phyloP scores from a whole-genome alignment of 2,797 vertebrate species.

The Takifugu rubripes region DNA sequence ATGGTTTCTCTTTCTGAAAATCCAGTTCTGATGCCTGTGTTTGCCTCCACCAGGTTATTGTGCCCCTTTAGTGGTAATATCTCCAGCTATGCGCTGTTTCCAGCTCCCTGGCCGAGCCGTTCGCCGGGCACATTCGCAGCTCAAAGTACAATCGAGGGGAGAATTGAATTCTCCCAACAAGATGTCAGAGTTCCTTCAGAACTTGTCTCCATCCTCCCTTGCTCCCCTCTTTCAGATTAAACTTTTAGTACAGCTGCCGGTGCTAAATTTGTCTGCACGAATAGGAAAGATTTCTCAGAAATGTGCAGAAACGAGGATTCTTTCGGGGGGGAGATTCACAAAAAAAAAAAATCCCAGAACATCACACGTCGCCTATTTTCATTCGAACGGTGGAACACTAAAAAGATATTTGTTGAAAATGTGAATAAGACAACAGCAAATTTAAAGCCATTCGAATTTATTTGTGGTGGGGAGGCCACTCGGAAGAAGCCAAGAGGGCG shows the following conservation, averaged over 20 bases:
- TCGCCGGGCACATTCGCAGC: conserved; percentile 8
- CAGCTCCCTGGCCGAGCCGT: background rate
- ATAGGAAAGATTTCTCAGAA: conserved; percentile 54
- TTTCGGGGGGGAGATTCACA: conserved; percentile 25
- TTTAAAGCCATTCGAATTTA: no score
- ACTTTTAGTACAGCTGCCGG: conserved; percentile 41
- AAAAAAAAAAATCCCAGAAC: conserved; percentile 24
- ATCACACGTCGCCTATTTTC: no score
- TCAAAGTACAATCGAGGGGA: background rate
- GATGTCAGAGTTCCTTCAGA: conserved; percentile 28
- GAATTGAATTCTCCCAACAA: conserved; percentile 17
- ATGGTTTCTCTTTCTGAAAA: no score
- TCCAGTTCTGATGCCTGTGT: no score
- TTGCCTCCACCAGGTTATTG: background rate
- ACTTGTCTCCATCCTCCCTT: conserved; percentile 8
- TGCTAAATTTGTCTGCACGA: conserved; percentile 53
- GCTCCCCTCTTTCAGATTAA: conserved; percentile 40
- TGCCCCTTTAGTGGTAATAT: background rate
- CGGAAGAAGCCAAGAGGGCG: no score
- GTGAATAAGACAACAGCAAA: no score
- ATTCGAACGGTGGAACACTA: no score
- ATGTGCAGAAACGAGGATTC: conserved; percentile 31
- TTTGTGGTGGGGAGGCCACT: no score
- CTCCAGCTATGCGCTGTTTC: background rate
- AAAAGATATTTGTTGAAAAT: no score